Base-by-base conservation (phyloP, 2,797 vertebrate species). In the Naso thynnoides region DNA sequence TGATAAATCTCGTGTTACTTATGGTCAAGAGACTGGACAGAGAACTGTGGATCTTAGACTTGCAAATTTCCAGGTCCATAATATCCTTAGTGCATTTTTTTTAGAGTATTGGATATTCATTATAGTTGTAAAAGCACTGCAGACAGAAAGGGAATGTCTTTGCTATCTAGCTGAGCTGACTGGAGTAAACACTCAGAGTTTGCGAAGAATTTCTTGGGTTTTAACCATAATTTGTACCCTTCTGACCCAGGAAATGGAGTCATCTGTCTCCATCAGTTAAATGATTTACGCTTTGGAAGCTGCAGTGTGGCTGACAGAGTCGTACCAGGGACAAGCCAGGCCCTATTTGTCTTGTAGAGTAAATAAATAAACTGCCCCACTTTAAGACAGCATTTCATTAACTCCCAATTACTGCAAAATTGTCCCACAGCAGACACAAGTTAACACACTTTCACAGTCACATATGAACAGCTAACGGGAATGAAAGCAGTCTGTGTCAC, bases 281-380 rank as follows among this genome's bases (percentile, higher is more conserved):
- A 84, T 82, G 63, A 88, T 90, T 89, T 90, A 87, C 77, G 26
- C 69, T 64, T 60, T 44, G 47, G 69, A 78, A 86, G 82, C 50
- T 61, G 71, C 64, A 57, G 72, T 45, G 50, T 49, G 65, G 77
- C 81, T 77, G 68, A 83, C 58, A 80, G 88, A 81, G 70, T 53
- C 62, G 74, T 76, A 83, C 65, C 85, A 85, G 76, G 31, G 56
- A 76, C 74, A 66, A 53, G 74, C 74, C 48, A 60, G 53, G 54
- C 59, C 53, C 73, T 71, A 87, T 92, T 87, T 86, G 79, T 86
- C 88, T 88, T 77, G 33, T 36, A 75, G 80, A 78, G 65, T 86
- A 90, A 90, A 91, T 92, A 93, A 92, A 90, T 87, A 88, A 83
- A 79, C 59, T 48, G 75, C 77, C 81, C n/a, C 62, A 59, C 54